phyloP scores from a whole-genome alignment of 1,140 invertebrate species.

The Octopus sinensis region DNA sequence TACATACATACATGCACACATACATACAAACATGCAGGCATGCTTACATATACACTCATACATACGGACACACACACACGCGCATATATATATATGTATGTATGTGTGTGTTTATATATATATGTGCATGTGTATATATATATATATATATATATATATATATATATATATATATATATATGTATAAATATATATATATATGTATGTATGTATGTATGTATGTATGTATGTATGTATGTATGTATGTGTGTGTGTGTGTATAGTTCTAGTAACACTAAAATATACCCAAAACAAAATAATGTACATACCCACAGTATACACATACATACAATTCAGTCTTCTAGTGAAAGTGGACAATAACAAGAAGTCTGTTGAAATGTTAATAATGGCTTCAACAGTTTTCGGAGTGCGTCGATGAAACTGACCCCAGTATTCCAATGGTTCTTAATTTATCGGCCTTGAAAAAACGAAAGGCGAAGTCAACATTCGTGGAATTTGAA shows the following conservation, averaged over 20 bases:
- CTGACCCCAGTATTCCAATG: too few species aligned
- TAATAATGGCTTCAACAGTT: too few species aligned
- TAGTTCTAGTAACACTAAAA: neutral
- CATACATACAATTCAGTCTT: neutral
- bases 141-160: neutral
- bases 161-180: neutral
- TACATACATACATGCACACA: too few species aligned
- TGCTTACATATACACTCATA: neutral
- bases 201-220: neutral
- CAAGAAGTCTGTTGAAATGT: too few species aligned
- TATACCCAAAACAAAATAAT: neutral
- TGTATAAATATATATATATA: neutral
- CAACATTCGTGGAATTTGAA: too few species aligned
- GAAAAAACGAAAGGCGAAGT: too few species aligned
- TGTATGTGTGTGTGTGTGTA: neutral
- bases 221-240: neutral
- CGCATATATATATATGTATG: neutral
- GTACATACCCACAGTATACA: neutral
- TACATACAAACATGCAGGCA: neutral
- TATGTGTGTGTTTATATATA: constrained; percentile 4
- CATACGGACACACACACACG: neutral
- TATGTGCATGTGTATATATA: neutral
- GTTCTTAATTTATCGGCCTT: too few species aligned
- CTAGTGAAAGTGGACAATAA: neutral
- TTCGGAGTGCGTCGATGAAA: too few species aligned